These are phyloP conservation scores for Zophobas morio DNA, from an alignment of 1,140 invertebrate genomes.

Conservation along the genomic window DNA sequence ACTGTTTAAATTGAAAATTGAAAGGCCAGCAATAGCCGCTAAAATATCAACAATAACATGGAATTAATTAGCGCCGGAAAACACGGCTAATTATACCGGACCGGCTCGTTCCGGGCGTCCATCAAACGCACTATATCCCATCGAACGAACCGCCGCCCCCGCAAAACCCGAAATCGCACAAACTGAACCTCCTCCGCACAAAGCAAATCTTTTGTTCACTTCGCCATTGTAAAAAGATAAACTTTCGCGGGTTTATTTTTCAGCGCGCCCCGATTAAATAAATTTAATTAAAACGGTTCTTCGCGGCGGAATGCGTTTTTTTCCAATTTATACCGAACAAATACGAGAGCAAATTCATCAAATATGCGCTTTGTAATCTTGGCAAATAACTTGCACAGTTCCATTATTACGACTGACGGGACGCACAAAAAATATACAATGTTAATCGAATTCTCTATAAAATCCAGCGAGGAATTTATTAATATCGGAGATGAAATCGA, in stretches of 20 bases:
- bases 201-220: conserved; percentile 36
- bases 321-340: conserved; percentile 19
- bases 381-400: conserved; percentile 30
- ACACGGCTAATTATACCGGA: conserved; percentile 10
- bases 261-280: conserved; percentile 18
- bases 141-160: too few species aligned
- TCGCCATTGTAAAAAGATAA: conserved; percentile 32
- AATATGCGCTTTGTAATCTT: conserved; percentile 31
- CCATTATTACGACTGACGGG: conserved; percentile 30
- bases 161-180: conserved; percentile 3
- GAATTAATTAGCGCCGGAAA: conserved; percentile 30
- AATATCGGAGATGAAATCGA: conserved; percentile 8
- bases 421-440: conserved; percentile 8
- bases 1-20: conserved; percentile 33
- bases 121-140: too few species aligned
- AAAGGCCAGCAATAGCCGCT: conserved; percentile 10
- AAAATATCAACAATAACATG: conserved; percentile 35
- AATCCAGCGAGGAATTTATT: conserved; percentile 26
- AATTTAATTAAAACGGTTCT: conserved; percentile 34
- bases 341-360: conserved; percentile 31
- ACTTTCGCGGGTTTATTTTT: conserved; percentile 24
- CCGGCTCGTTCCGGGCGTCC: too few species aligned
- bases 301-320: conserved; percentile 13
- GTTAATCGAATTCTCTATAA: conserved; percentile 30
- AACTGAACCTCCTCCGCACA: conserved; percentile 12